Evolutionary conservation across 2,888 invertebrate genomes (phyloP).

Genomic region (Dicycla oo): DNA sequence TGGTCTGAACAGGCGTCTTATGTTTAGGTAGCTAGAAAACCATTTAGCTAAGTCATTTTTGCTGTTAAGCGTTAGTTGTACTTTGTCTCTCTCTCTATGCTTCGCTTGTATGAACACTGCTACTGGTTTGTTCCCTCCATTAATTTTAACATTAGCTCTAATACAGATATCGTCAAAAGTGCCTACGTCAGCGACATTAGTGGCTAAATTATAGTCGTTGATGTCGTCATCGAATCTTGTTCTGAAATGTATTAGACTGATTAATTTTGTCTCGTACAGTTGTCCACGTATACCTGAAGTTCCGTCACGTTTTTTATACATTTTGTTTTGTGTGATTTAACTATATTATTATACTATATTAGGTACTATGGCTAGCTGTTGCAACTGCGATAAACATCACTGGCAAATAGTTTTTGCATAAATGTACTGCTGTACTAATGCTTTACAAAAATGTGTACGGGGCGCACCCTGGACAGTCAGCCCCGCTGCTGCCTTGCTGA

Average conservation of each 20-base stretch:
- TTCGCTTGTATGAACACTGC: slow-evolving; percentile 57
- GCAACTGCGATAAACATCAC: neutral
- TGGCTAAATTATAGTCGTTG: slow-evolving; percentile 51
- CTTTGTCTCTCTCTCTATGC: slow-evolving; percentile 45
- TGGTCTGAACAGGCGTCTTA: slow-evolving; percentile 35
- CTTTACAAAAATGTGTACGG: neutral
- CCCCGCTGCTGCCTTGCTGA: neutral
- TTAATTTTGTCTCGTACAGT: slow-evolving; percentile 58
- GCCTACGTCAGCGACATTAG: slow-evolving; percentile 57
- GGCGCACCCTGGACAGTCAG: neutral
- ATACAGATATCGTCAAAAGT: slow-evolving; percentile 60
- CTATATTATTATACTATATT: too few relatives aligned
- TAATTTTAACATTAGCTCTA: slow-evolving; percentile 42
- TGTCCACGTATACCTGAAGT: slow-evolving; percentile 59
- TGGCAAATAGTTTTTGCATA: neutral
- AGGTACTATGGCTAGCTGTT: neutral
- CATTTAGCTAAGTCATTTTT: slow-evolving; percentile 42
- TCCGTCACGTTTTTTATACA: slow-evolving; percentile 6
- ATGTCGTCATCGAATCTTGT: slow-evolving; percentile 36
- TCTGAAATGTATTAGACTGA: slow-evolving; percentile 54
- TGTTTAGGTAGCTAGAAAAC: slow-evolving; percentile 48
- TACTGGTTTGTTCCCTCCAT: slow-evolving; percentile 22
- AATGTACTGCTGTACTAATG: neutral
- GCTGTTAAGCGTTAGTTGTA: slow-evolving; percentile 28
- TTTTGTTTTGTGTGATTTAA: slow-evolving; percentile 1